phyloP scores from a whole-genome alignment of 2,797 vertebrate species.

The Agapornis canus region DNA sequence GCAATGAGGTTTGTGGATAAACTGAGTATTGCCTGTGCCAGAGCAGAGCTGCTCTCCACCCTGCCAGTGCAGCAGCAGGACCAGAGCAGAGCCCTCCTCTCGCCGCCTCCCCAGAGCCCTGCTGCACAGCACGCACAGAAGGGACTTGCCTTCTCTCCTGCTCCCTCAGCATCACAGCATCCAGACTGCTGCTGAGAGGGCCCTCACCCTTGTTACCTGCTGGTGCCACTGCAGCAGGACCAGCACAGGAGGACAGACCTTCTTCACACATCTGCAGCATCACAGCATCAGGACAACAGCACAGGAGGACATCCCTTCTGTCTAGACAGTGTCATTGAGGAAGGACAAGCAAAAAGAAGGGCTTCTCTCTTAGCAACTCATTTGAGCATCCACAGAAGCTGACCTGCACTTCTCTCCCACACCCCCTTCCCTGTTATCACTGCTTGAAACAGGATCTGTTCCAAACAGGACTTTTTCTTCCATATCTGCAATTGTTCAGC shows the following conservation, averaged over 20 bases:
- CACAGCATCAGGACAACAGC: not conserved
- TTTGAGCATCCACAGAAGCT: not conserved
- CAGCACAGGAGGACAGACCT: not conserved
- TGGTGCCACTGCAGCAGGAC: not conserved
- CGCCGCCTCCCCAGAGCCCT: not conserved
- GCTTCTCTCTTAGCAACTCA: not conserved
- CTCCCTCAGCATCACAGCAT: not conserved
- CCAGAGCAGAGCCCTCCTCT: not conserved
- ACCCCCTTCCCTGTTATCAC: not conserved
- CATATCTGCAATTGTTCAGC: not conserved
- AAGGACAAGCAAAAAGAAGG: conserved; percentile 15
- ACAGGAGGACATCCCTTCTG: not conserved
- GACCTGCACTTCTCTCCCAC: not conserved
- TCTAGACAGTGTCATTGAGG: not conserved
- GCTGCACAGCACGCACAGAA: not conserved
- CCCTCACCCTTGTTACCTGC: not conserved
- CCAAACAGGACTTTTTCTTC: not conserved
- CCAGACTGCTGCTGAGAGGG: not conserved
- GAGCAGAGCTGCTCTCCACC: conserved; percentile 19
- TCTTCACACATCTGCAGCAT: not conserved
- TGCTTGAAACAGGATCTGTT: not conserved
- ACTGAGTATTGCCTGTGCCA: not conserved
- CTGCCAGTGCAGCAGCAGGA: not conserved
- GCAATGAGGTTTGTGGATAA: conserved; percentile 48
- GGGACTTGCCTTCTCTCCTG: not conserved